Evolutionary conservation across 2,888 invertebrate species (phyloP).

Genomic region (Hypena proboscidalis): DNA sequence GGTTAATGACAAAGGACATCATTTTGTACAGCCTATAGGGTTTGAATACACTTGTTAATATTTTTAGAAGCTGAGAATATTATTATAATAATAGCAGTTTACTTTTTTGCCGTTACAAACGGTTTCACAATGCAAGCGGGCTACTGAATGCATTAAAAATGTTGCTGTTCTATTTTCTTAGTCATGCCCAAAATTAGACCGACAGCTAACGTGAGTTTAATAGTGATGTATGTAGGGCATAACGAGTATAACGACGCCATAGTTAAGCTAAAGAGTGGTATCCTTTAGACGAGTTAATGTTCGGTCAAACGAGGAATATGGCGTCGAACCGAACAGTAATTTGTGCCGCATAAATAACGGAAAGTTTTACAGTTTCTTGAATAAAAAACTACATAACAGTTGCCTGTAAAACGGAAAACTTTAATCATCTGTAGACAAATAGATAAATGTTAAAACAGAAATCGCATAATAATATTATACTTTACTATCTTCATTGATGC

Average conservation of each 20-base stretch:
- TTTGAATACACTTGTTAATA: no score
- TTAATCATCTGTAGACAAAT: no score
- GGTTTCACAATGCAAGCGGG: background rate
- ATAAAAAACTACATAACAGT: no score
- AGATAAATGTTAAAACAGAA: no score
- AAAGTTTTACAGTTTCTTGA: no score
- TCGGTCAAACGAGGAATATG: background rate
- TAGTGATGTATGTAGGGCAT: conserved; percentile 25
- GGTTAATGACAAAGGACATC: no score
- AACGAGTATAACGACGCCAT: conserved; percentile 21
- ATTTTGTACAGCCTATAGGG: no score
- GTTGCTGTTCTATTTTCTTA: conserved; percentile 12
- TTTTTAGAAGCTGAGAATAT: no score
- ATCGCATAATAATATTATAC: no score
- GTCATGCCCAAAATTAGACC: conserved; percentile 17
- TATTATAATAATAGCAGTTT: no score
- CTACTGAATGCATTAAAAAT: conserved; percentile 10
- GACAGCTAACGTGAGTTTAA: conserved; percentile 28
- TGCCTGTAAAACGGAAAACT: no score
- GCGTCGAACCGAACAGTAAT: background rate
- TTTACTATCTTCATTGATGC: no score
- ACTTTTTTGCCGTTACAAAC: background rate
- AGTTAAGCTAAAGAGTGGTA: conserved; percentile 8
- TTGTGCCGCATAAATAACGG: background rate
- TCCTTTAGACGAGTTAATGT: conserved; percentile 10